Evolutionary conservation across 2,888 invertebrate genomes (phyloP).

Genomic region (Byasa hedistus): DNA sequence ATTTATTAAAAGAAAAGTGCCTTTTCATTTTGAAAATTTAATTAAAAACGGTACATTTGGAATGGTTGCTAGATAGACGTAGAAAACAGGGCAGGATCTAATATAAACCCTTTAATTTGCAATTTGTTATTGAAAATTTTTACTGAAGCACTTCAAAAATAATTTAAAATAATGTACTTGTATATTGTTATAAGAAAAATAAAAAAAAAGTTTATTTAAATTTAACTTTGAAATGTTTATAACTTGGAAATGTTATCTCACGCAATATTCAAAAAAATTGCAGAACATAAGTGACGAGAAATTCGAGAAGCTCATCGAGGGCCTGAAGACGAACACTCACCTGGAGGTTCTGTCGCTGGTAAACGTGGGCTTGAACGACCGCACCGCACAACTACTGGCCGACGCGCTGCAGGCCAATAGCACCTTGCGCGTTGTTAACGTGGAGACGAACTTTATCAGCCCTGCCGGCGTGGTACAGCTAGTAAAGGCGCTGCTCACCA

Average conservation of each 20-base stretch:
- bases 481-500: slow-evolving; percentile 90
- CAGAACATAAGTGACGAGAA: slow-evolving; percentile 98
- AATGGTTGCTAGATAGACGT: too few relatives aligned
- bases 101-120: too few relatives aligned
- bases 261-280: slow-evolving; percentile 42
- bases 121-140: too few relatives aligned
- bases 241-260: neutral
- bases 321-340: slow-evolving; percentile 92
- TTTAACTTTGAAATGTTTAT: too few relatives aligned
- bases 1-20: too few relatives aligned
- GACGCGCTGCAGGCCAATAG: slow-evolving; percentile 90
- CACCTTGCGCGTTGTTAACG: slow-evolving; percentile 90
- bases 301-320: slow-evolving; percentile 92
- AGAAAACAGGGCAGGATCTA: too few relatives aligned
- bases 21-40: too few relatives aligned
- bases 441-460: slow-evolving; percentile 98
- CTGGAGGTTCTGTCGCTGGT: slow-evolving; percentile 95
- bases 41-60: too few relatives aligned
- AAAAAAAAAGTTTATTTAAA: too few relatives aligned
- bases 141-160: too few relatives aligned
- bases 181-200: too few relatives aligned
- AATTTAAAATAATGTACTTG: too few relatives aligned
- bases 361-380: slow-evolving; percentile 96
- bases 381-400: slow-evolving; percentile 89
- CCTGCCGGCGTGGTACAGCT: slow-evolving; percentile 92